Conservation (phyloP, 2,888 invertebrate species). For the Osmoderma eremita region DNA sequence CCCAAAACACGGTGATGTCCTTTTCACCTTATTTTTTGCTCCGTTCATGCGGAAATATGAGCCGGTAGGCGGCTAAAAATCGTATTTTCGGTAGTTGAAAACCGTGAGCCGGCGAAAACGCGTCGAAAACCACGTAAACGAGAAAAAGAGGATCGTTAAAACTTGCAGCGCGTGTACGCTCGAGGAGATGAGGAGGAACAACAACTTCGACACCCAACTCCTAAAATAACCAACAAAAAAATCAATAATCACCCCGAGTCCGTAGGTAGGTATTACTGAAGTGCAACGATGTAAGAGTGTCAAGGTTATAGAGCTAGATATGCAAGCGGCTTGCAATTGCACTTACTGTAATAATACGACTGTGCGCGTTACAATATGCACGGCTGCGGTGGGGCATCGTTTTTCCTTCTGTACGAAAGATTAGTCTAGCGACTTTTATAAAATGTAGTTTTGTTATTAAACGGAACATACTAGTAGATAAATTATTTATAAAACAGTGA, state of each 20-base stretch:
- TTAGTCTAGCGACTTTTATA: neutral
- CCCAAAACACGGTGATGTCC: too few relatives aligned
- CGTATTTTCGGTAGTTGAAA: too few relatives aligned
- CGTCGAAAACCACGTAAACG: neutral
- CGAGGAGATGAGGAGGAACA: slow-evolving; percentile 12
- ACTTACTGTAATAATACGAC: slow-evolving; percentile 59
- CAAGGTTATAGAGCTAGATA: slow-evolving; percentile 61
- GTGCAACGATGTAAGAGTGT: slow-evolving; percentile 59
- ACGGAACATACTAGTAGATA: too few relatives aligned
- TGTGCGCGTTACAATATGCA: slow-evolving; percentile 51
- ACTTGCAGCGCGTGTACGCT: neutral
- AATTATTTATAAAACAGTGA: too few relatives aligned
- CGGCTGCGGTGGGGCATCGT: slow-evolving; percentile 1
- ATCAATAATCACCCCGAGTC: slow-evolving; percentile 51
- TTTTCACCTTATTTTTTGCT: too few relatives aligned
- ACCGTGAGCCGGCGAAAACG: too few relatives aligned
- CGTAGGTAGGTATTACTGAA: slow-evolving; percentile 51
- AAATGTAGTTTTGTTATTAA: too few relatives aligned
- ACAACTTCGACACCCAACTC: slow-evolving; percentile 40
- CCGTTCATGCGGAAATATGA: too few relatives aligned
- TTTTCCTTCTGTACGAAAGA: slow-evolving; percentile 16
- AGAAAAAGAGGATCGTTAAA: slow-evolving; percentile 21
- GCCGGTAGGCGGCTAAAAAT: too few relatives aligned
- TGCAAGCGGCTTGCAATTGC: slow-evolving; percentile 61
- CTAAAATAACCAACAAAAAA: slow-evolving; percentile 53